A percentile compares a stretch with the other conserved stretches of the same genome.
These are phyloP conservation scores for Leucopsar rothschildi DNA, from an alignment of 2,113 vertebrate genomes.

Conservation along the genomic window DNA sequence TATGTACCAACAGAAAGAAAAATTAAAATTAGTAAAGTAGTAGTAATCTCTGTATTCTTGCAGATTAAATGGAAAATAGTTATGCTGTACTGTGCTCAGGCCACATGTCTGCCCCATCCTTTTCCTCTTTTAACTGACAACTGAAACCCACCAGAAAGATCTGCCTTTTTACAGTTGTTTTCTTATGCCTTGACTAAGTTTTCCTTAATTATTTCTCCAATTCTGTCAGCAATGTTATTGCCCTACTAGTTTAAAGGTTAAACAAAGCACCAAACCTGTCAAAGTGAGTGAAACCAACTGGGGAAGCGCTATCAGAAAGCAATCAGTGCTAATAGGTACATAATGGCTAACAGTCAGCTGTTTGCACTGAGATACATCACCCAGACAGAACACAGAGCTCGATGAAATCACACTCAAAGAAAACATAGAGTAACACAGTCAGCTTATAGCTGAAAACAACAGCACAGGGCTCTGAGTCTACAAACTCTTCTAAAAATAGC, in stretches of 20 bases:
- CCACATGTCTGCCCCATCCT: not conserved
- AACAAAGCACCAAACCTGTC: slow-evolving; percentile 92
- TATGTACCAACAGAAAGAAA: not conserved
- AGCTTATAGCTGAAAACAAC: slow-evolving; percentile 26
- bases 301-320: slow-evolving; percentile 89
- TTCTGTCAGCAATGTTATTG: slow-evolving; percentile 77
- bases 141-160: slow-evolving; percentile 63
- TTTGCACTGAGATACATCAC: slow-evolving; percentile 89
- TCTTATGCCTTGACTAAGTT: slow-evolving; percentile 71
- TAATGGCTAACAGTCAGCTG: slow-evolving; percentile 92
- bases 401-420: slow-evolving; percentile 76
- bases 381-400: slow-evolving; percentile 83
- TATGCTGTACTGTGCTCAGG: not conserved
- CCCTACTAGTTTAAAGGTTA: slow-evolving; percentile 89
- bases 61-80: slow-evolving; percentile 38
- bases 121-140: slow-evolving; percentile 32
- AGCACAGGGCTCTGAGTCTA: not conserved
- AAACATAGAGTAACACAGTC: slow-evolving; percentile 46
- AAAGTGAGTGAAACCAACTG: slow-evolving; percentile 96
- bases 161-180: slow-evolving; percentile 74
- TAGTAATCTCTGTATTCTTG: slow-evolving; percentile 52
- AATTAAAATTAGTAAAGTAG: not conserved
- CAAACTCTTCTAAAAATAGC: not conserved
- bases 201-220: slow-evolving; percentile 81
- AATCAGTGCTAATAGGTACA: slow-evolving; percentile 99